These are phyloP conservation scores for Pipra filicauda DNA, from an alignment of 2,113 vertebrate species.

Conservation along the genomic window DNA sequence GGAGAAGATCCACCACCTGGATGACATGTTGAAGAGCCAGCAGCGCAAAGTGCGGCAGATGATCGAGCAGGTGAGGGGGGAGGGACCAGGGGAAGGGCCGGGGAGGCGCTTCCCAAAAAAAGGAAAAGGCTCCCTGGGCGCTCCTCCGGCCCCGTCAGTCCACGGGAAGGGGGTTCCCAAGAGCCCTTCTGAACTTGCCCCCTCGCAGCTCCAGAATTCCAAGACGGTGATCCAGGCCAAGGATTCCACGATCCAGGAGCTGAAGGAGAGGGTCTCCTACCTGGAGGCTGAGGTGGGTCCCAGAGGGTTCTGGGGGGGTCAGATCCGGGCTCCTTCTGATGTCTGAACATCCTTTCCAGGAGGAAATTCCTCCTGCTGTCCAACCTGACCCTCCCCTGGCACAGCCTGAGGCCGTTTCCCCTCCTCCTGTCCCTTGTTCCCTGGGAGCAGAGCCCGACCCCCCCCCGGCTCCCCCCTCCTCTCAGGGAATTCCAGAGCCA, in stretches of 20 bases:
- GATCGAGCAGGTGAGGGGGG: slow-evolving; percentile 88
- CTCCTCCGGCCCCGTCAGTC: neutral
- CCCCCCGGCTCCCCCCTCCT: too few relatives aligned
- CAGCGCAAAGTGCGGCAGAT: slow-evolving; percentile 95
- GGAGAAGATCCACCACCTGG: slow-evolving; percentile 94
- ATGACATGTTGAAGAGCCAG: slow-evolving; percentile 95
- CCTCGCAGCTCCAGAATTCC: slow-evolving; percentile 89
- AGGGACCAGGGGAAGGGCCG: neutral
- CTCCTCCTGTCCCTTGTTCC: too few relatives aligned
- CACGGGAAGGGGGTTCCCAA: neutral
- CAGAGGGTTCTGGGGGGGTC: accelerated
- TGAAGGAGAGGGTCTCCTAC: slow-evolving; percentile 89
- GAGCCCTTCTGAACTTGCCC: neutral
- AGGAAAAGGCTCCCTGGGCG: neutral
- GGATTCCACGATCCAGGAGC: slow-evolving; percentile 85
- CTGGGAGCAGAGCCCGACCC: too few relatives aligned
- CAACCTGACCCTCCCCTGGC: too few relatives aligned
- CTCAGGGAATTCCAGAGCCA: too few relatives aligned
- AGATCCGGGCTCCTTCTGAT: too few relatives aligned
- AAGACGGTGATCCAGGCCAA: slow-evolving; percentile 89
- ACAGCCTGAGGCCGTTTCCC: too few relatives aligned
- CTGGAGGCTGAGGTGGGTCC: slow-evolving; percentile 86
- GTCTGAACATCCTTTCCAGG: neutral
- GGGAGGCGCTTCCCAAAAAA: neutral
- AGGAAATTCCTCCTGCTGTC: neutral